These are phyloP conservation scores for Atrichornis clamosus DNA, from an alignment of 2,113 vertebrate species.

Conservation along the genomic window DNA sequence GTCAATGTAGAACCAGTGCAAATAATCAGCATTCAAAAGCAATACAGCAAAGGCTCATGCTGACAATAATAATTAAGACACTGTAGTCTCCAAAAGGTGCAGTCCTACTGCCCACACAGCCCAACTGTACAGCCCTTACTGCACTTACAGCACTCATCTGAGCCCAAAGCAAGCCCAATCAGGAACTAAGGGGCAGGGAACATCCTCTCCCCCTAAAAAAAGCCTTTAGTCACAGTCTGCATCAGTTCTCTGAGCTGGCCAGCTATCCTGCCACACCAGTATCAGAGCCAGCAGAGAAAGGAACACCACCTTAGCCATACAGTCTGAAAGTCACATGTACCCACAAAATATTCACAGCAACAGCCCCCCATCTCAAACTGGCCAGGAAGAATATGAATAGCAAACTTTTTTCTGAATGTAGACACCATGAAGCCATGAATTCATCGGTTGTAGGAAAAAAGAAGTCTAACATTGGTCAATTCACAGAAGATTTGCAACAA, in stretches of 20 bases:
- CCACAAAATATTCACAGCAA: neutral
- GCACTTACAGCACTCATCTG: neutral
- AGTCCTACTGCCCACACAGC: neutral
- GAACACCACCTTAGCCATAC: too few relatives aligned
- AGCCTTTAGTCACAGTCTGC: neutral
- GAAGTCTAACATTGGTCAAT: too few relatives aligned
- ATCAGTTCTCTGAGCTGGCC: neutral
- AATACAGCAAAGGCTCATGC: neutral
- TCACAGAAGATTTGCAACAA: neutral
- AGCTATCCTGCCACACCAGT: neutral
- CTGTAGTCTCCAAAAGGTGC: neutral
- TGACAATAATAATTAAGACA: neutral
- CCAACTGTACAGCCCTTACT: neutral
- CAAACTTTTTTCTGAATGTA: neutral
- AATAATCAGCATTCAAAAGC: neutral
- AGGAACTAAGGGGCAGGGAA: neutral
- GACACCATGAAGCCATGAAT: neutral
- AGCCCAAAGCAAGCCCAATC: neutral
- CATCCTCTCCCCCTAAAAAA: neutral
- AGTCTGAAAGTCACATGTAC: neutral
- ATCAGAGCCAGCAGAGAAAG: neutral
- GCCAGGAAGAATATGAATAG: neutral
- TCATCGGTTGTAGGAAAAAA: fast-evolving
- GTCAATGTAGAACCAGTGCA: neutral
- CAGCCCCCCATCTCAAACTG: neutral